phyloP scores from a whole-genome alignment of 2,113 vertebrate species.

The Dryoscopus gambensis region DNA sequence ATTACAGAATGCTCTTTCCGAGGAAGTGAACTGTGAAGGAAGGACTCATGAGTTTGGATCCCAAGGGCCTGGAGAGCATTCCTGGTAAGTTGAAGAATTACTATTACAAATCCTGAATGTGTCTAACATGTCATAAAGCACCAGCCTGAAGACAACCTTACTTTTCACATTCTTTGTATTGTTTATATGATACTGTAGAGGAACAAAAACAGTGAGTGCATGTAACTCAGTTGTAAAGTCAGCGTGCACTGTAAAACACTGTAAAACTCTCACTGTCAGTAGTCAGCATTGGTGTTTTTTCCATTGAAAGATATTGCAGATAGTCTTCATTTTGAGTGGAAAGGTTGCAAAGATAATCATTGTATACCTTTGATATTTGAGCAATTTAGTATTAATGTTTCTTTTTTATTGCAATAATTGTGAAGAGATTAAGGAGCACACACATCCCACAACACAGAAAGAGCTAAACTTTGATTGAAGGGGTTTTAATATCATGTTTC shows the following conservation, averaged over 20 bases:
- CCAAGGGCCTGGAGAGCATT: conserved; percentile 79
- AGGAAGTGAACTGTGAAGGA: conserved; percentile 80
- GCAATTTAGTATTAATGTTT: neutral
- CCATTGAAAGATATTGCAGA: neutral
- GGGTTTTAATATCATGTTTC: neutral
- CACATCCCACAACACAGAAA: neutral
- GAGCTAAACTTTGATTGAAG: neutral
- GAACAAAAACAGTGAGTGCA: neutral
- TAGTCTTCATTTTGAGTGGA: neutral
- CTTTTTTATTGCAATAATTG: neutral
- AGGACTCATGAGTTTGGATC: conserved; percentile 84
- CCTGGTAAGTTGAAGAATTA: conserved; percentile 74
- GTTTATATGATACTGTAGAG: neutral
- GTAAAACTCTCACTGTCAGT: neutral
- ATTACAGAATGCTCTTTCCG: conserved; percentile 61
- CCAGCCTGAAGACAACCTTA: neutral
- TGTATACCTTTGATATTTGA: neutral
- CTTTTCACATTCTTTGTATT: neutral
- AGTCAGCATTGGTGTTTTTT: neutral
- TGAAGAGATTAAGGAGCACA: neutral
- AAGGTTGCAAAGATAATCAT: neutral
- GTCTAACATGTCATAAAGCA: neutral
- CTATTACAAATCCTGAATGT: neutral
- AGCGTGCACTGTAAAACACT: neutral
- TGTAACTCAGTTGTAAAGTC: neutral